These are phyloP conservation scores for Ancistrus triradiatus DNA, from an alignment of 2,113 vertebrate genomes.

Conservation along the genomic window DNA sequence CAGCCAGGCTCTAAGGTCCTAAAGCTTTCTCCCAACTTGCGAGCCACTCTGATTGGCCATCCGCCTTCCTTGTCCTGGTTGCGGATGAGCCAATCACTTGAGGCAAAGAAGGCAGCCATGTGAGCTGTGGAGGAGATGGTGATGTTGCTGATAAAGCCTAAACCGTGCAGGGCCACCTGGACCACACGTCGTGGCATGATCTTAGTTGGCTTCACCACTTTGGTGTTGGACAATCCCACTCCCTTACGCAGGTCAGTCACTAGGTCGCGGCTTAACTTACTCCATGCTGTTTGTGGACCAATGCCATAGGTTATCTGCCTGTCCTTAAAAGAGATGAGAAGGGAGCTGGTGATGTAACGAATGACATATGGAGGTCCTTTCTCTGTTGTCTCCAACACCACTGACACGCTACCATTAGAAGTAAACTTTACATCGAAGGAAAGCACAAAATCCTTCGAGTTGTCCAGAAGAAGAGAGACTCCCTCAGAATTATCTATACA, in stretches of 20 bases:
- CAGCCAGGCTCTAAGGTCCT: constrained; percentile 78
- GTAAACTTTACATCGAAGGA: constrained; percentile 79
- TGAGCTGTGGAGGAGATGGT: constrained; percentile 80
- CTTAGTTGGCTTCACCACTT: constrained; percentile 79
- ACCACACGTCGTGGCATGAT: constrained; percentile 76
- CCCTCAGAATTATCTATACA: constrained; percentile 78
- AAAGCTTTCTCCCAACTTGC: constrained; percentile 82
- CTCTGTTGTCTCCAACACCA: constrained; percentile 82
- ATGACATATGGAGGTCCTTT: constrained; percentile 74
- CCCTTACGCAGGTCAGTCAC: constrained; percentile 82
- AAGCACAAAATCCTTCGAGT: constrained; percentile 77
- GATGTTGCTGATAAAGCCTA: constrained; percentile 77
- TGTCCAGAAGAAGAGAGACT: constrained; percentile 74
- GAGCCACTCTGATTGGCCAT: constrained; percentile 83
- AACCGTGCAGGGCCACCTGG: constrained; percentile 69
- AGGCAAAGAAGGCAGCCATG: constrained; percentile 80
- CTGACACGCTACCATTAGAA: constrained; percentile 77
- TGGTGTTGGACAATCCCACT: constrained; percentile 81
- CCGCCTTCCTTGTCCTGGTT: constrained; percentile 83
- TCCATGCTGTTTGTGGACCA: constrained; percentile 72
- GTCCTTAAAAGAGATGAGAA: constrained; percentile 75
- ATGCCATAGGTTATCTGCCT: constrained; percentile 77
- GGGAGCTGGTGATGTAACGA: constrained; percentile 75
- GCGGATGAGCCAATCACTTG: constrained; percentile 79
- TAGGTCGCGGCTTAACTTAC: constrained; percentile 77